Conservation (phyloP, 2,113 vertebrate genomes). For the Nothobranchius kuhntae region DNA sequence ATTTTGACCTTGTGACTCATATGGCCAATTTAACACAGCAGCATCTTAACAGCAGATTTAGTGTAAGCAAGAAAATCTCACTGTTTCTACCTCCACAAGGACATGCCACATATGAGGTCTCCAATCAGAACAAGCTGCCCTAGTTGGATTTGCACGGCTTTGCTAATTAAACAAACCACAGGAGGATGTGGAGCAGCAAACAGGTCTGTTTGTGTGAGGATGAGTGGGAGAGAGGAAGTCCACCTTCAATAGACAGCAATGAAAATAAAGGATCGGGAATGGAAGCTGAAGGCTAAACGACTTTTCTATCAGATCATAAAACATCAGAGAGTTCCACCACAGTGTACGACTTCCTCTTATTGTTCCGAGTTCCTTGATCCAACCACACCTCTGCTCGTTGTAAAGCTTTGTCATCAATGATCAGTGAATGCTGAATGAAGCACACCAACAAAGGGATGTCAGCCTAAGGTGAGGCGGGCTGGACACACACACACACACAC, state of each 20-base stretch:
- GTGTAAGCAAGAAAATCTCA: slow-evolving; percentile 3
- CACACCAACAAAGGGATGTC: slow-evolving; percentile 49
- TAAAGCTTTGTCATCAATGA: slow-evolving; percentile 32
- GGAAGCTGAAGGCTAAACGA: slow-evolving; percentile 23
- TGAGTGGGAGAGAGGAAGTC: slow-evolving; percentile 24
- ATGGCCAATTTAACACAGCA: slow-evolving; percentile 14
- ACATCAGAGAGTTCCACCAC: slow-evolving; percentile 33
- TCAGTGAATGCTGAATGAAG: slow-evolving; percentile 26
- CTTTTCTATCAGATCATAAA: background rate
- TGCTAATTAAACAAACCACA: slow-evolving; percentile 71
- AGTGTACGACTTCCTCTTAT: slow-evolving; percentile 55
- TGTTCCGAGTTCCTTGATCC: slow-evolving; percentile 31
- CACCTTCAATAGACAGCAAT: slow-evolving; percentile 20
- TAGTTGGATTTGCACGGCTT: slow-evolving; percentile 58
- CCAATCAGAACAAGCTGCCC: slow-evolving; percentile 58
- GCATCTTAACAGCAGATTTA: slow-evolving; percentile 9
- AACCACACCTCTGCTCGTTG: slow-evolving; percentile 37
- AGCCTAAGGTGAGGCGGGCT: slow-evolving; percentile 52
- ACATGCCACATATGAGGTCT: slow-evolving; percentile 36
- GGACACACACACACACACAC: slow-evolving; percentile 30
- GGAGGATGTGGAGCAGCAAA: slow-evolving; percentile 40
- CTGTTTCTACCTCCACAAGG: slow-evolving; percentile 33
- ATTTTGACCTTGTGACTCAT: too few species aligned
- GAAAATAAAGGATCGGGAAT: slow-evolving; percentile 9
- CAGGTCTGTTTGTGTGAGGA: slow-evolving; percentile 26